Evolutionary conservation across 2,113 vertebrate species (phyloP).

Genomic region (Electrona antarctica): DNA sequence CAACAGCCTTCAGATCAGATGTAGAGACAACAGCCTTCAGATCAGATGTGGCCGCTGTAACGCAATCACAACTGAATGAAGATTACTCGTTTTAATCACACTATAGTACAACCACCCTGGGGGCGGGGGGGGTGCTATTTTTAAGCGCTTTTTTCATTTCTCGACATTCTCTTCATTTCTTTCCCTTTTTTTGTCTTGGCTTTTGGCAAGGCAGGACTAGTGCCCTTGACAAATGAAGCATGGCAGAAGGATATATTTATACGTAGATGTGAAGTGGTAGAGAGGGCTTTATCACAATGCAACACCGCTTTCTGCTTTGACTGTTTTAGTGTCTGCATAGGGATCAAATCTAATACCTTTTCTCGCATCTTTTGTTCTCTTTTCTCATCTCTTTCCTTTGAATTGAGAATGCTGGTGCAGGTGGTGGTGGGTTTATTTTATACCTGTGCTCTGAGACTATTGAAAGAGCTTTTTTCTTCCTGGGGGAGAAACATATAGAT

Average conservation of each 20-base stretch:
- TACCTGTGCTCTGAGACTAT: no score
- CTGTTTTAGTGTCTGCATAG: slow-evolving; percentile 20
- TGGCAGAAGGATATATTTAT: slow-evolving; percentile 71
- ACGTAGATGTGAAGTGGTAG: slow-evolving; percentile 47
- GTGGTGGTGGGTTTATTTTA: no score
- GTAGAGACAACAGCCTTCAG: not conserved
- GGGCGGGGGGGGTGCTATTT: slow-evolving; percentile 71
- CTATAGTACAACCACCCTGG: slow-evolving; percentile 60
- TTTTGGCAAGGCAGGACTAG: slow-evolving; percentile 67
- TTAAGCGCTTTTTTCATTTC: slow-evolving; percentile 75
- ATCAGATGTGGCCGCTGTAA: slow-evolving; percentile 29
- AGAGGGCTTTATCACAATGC: slow-evolving; percentile 46
- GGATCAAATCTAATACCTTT: slow-evolving; percentile 38
- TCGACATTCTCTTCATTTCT: slow-evolving; percentile 18
- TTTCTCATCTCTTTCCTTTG: slow-evolving; percentile 12
- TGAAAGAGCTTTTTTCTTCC: not conserved
- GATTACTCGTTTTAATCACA: slow-evolving; percentile 78
- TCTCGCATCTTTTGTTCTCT: slow-evolving; percentile 6
- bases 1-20: slow-evolving; percentile 1
- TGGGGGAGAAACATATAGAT: slow-evolving; percentile 37
- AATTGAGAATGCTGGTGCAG: no score
- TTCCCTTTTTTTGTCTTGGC: slow-evolving; percentile 55
- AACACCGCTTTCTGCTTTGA: slow-evolving; percentile 25
- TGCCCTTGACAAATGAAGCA: slow-evolving; percentile 73
- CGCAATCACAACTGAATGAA: slow-evolving; percentile 67